Evolutionary conservation across 2,888 invertebrate genomes (phyloP).

Genomic region (Scaptomyza parva): DNA sequence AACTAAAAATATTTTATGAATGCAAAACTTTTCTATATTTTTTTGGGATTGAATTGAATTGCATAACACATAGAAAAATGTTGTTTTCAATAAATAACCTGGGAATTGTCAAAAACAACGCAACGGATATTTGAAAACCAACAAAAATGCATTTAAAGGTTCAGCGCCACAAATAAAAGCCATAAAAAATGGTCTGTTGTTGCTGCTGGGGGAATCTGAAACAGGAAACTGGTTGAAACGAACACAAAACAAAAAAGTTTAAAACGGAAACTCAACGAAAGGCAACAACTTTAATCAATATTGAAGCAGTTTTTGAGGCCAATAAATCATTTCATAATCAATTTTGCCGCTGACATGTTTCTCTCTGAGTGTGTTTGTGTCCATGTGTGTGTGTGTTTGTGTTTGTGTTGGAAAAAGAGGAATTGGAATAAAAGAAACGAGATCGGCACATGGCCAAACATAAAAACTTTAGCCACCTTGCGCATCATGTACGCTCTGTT

Average conservation of each 20-base stretch:
- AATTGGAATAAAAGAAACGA: slow-evolving; percentile 41
- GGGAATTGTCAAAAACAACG: slow-evolving; percentile 55
- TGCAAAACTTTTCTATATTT: slow-evolving; percentile 26
- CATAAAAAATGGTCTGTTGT: slow-evolving; percentile 35
- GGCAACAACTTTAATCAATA: slow-evolving; percentile 76
- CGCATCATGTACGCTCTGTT: slow-evolving; percentile 33
- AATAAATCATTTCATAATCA: slow-evolving; percentile 83
- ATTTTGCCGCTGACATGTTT: slow-evolving; percentile 78
- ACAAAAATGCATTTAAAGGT: slow-evolving; percentile 69
- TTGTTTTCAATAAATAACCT: slow-evolving; percentile 64
- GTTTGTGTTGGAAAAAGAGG: slow-evolving; percentile 41
- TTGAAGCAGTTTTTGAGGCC: slow-evolving; percentile 81
- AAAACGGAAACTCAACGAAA: slow-evolving; percentile 16
- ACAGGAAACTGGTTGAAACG: slow-evolving; percentile 40
- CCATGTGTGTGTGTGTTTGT: slow-evolving; percentile 10
- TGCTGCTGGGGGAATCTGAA: slow-evolving; percentile 26
- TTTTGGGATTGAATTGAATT: slow-evolving; percentile 37
- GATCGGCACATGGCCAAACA: slow-evolving; percentile 58
- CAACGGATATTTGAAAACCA: slow-evolving; percentile 67
- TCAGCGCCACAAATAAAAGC: slow-evolving; percentile 25
- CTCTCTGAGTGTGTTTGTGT: slow-evolving; percentile 23
- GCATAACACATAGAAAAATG: slow-evolving; percentile 37
- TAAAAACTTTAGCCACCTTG: slow-evolving; percentile 60
- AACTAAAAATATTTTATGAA: slow-evolving; percentile 8
- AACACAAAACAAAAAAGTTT: slow-evolving; percentile 4